Conservation (phyloP, 1,140 invertebrate genomes). For the Drosophila azteca region DNA sequence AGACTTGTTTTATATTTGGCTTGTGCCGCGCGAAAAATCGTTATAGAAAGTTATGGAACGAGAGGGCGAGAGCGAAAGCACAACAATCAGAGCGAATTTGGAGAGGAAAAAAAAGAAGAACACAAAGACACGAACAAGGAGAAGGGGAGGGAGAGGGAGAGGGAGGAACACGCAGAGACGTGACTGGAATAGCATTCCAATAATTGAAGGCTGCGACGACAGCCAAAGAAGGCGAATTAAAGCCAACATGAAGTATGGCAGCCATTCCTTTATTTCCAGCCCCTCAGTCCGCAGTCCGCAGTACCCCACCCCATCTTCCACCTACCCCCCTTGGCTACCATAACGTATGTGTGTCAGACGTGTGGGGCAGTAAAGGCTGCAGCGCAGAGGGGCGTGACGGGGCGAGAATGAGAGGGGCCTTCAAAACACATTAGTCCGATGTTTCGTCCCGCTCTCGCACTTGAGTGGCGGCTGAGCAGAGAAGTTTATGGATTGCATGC, state of each 20-base stretch:
- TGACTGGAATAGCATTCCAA: slow-evolving; percentile 73
- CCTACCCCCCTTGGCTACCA: no score
- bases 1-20: slow-evolving; percentile 44
- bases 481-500: slow-evolving; percentile 69
- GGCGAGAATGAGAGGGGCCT: slow-evolving; percentile 9
- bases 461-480: slow-evolving; percentile 7
- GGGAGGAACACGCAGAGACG: slow-evolving; percentile 61
- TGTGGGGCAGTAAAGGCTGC: neutral
- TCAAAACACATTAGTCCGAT: slow-evolving; percentile 65
- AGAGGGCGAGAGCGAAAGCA: neutral
- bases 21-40: slow-evolving; percentile 29
- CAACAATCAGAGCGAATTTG: slow-evolving; percentile 9
- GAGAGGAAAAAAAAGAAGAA: slow-evolving; percentile 11
- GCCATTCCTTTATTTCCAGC: slow-evolving; percentile 2
- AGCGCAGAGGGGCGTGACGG: neutral
- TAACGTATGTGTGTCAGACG: slow-evolving; percentile 26
- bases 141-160: neutral
- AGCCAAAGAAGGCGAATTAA: slow-evolving; percentile 69
- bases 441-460: slow-evolving; percentile 14
- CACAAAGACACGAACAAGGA: slow-evolving; percentile 21
- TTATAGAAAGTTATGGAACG: slow-evolving; percentile 33
- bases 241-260: slow-evolving; percentile 68
- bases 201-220: slow-evolving; percentile 68
- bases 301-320: no score
- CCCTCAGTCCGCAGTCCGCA: no score